Evolutionary conservation across 2,888 invertebrate genomes (phyloP), one percentile per base, ranked within the genome.

Genomic region (Thereva nobilitata): DNA sequence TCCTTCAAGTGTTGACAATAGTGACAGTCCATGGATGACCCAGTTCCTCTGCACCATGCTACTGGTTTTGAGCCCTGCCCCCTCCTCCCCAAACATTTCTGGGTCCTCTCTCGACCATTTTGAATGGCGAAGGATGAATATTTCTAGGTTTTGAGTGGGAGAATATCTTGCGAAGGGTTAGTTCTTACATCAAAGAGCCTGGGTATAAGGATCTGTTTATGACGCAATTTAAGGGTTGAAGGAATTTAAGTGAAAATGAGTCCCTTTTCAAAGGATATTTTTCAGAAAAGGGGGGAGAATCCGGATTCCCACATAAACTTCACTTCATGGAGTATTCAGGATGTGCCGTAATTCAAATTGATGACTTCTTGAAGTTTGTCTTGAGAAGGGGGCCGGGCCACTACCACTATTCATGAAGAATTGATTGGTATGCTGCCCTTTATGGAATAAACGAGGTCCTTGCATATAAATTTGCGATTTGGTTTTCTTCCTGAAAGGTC

Each of bases 321-420:
- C 8, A 64, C n/a, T 64, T 64, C 53, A 53, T 53, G 44, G 64
- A 53, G 37, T 53, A 64, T 53, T 53, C 53, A 53, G 53, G 53
- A 64, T 64, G 38, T 64, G 53, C 53, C 44, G 52, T 64, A 64
- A 64, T 64, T 64, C 64, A 64, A 64, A 64, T 64, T 64, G 64
- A 64, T 64, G 64, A 45, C 53, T 64, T 53, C 53, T 53, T 52
- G 53, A 53, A 53, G 52, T 53, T 64, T 45, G 53, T 64, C 64
- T 64, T 52, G 44, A 23, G 23, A 23, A 23, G 23, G 10, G 64
- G 53, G 23, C 37, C 42, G 35, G 53, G 37, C 23, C 23, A 23
- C 23, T 23, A 23, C 23, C 42, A 10, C 44, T 53, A 49, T 64
- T 64, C 37, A 52, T 64, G 61, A 61, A 50, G 50, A 61, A 61